Evolutionary conservation across 2,888 invertebrate species (phyloP), one percentile per base, ranked within the genome.

Genomic region (Chrysotoxum bicinctum): DNA sequence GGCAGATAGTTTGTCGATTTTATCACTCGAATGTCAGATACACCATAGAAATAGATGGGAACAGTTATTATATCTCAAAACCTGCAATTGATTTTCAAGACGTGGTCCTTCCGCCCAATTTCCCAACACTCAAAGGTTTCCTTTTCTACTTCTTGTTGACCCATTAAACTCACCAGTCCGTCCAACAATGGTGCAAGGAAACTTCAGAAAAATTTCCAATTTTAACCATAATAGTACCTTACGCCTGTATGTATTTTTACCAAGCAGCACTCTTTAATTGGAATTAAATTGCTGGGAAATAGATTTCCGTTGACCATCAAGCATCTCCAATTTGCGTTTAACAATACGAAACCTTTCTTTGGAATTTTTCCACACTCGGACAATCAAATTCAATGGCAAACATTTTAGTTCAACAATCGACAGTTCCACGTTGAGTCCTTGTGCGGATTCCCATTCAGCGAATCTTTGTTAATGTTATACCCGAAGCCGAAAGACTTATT

Each of bases 281-380:
- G 50, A 66, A 72, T 52, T 2, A 81, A 76, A 76, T 81, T 81
- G 70, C 56, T 50, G 48, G 45, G 76, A 81, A 81, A 69, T 62
- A 56, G 23, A 69, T 56, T 81, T 70, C 68, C 76, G 54, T 70
- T 84, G 84, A 84, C 84, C 84, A 66, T 75, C 75, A 70, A 50
- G 70, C 58, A 74, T 37, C 52, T 75, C 45, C 66, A 84, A 84
- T 84, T 84, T 84, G 37, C 74, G 35, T 45, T 43, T 35, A 75
- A 84, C 84, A 84, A 84, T 80, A 54, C 45, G 66, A 72, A 69
- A 64, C 68, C 68, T 62, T 77, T 72, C 60, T 8, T 56, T 35
- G 12, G 37, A 66, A 66, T 73, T 82, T 74, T 50, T 73, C 32
- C 40, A 30, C 56, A 69, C 45, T 66, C 40, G 70, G 48, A 75